These are phyloP conservation scores for Emydoidea blandingii DNA, from an alignment of 2,797 vertebrate genomes.

Conservation along the genomic window DNA sequence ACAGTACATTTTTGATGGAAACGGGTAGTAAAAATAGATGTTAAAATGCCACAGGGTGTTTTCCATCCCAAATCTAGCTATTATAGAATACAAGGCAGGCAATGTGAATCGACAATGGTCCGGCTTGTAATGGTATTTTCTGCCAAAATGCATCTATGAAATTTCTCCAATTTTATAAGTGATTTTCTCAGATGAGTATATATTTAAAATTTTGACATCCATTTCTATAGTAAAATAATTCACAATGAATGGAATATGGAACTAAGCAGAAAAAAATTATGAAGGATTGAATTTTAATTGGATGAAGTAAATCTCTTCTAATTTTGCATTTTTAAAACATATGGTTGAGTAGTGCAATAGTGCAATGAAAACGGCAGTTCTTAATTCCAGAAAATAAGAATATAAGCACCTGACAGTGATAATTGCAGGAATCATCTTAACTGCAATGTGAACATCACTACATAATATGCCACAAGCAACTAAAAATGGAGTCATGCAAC, in stretches of 20 bases:
- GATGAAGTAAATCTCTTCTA: neutral
- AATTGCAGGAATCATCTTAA: constrained; percentile 46
- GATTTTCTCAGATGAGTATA: neutral
- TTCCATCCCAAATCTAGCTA: neutral
- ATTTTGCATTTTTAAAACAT: neutral
- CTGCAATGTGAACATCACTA: neutral
- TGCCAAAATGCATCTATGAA: neutral
- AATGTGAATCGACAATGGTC: neutral
- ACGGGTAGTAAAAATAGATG: neutral
- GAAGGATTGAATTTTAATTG: neutral
- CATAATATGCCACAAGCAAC: constrained; percentile 52
- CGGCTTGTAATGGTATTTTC: neutral
- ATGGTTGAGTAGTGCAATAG: constrained; percentile 7
- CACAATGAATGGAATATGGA: neutral
- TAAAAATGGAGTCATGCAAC: constrained; percentile 44
- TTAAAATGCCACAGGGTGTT: neutral
- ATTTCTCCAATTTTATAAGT: neutral
- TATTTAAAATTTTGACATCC: neutral
- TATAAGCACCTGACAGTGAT: constrained; percentile 24
- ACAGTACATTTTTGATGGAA: neutral
- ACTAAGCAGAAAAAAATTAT: neutral
- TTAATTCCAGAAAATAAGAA: constrained; percentile 51
- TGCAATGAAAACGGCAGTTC: constrained; percentile 11
- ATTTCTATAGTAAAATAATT: constrained; percentile 22
- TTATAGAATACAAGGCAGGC: neutral